phyloP scores from a whole-genome alignment of 2,113 vertebrate genomes.

The Dasypus novemcinctus region DNA sequence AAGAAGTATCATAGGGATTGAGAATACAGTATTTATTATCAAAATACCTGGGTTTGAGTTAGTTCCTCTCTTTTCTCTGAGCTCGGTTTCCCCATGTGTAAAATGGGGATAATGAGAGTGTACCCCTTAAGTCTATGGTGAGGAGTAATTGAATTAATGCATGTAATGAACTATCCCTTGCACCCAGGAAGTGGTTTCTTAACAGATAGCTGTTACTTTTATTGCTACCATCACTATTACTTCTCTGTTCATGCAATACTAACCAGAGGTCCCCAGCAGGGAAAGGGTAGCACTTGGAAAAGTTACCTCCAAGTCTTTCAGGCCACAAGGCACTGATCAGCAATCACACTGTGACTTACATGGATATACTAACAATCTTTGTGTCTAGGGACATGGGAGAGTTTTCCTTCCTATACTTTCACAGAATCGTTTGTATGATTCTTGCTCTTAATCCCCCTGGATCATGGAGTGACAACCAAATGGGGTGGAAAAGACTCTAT shows the following conservation, averaged over 20 bases:
- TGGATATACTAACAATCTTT: background rate
- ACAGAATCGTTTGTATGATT: background rate
- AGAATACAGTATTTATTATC: background rate
- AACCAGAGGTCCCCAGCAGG: background rate
- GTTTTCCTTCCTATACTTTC: background rate
- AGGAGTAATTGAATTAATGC: background rate
- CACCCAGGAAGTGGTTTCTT: background rate
- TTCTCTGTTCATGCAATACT: background rate
- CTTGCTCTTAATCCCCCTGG: background rate
- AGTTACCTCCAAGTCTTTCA: background rate
- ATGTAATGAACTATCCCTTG: fast-evolving
- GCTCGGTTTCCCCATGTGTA: background rate
- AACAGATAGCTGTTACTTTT: background rate
- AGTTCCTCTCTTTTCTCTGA: background rate
- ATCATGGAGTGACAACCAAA: background rate
- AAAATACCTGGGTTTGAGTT: background rate
- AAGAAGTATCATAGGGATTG: background rate
- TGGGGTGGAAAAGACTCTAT: background rate
- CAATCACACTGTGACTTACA: background rate
- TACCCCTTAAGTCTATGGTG: background rate
- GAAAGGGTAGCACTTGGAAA: background rate
- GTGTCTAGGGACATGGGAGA: background rate
- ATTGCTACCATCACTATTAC: background rate
- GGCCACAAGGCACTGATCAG: fast-evolving
- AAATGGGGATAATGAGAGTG: background rate